Conservation (phyloP, 2,113 vertebrate species). For the Pogonocichla stellata region DNA sequence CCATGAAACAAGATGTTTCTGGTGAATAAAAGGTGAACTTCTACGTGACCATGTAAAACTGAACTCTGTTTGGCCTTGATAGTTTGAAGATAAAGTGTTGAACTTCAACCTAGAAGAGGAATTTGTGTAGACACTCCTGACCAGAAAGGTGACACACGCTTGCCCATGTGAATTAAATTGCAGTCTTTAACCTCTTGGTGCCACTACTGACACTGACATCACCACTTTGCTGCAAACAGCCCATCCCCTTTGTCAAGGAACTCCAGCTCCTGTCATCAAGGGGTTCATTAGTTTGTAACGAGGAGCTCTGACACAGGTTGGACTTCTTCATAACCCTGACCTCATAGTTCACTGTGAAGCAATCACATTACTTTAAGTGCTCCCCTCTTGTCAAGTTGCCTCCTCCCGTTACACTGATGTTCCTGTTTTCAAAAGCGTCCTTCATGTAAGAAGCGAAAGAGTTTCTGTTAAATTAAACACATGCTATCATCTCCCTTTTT, state of each 20-base stretch:
- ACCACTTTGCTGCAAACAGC: background rate
- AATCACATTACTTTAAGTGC: slow-evolving; percentile 17
- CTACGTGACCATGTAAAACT: background rate
- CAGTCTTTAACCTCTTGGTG: background rate
- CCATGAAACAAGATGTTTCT: slow-evolving; percentile 47
- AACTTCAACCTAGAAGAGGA: slow-evolving; percentile 18
- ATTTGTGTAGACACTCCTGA: background rate
- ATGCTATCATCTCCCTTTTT: background rate
- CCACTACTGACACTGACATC: background rate
- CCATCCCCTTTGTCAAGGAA: background rate
- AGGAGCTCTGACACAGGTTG: background rate
- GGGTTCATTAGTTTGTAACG: slow-evolving; percentile 34
- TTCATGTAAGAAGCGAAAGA: background rate
- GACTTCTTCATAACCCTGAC: slow-evolving; percentile 20
- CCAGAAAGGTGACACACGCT: background rate
- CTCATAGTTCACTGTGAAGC: background rate
- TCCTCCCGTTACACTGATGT: background rate
- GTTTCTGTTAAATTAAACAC: background rate
- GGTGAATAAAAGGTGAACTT: slow-evolving; percentile 46
- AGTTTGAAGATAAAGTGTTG: slow-evolving; percentile 18
- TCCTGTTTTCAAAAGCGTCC: background rate
- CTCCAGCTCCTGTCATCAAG: background rate
- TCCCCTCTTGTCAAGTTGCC: background rate
- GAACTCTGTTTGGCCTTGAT: slow-evolving; percentile 28
- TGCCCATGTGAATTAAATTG: slow-evolving; percentile 42